Evolutionary conservation across 2,888 invertebrate species (phyloP), one percentile per base, ranked within the genome.

Genomic region (Heliconius cydno): DNA sequence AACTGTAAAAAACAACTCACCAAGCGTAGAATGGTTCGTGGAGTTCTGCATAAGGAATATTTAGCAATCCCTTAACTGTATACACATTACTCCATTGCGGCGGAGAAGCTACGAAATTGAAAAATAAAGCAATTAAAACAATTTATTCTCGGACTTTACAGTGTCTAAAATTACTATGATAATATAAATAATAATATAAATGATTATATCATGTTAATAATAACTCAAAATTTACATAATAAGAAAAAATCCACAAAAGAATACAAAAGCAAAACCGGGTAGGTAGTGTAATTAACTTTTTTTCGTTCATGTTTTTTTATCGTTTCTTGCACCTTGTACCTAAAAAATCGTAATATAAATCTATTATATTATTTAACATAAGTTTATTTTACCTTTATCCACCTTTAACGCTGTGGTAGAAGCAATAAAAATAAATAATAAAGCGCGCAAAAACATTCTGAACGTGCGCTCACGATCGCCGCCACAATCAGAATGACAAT

Each of bases 21-120:
- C 98, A 99, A 22, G 98, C 98, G 87, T 96, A 97, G 89, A 99
- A 98, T 0, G 99, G 98, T 90, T 99, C 99, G 38, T 96, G 96
- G 74, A 99, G 96, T 94, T 99, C 99, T 0, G 99, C 99, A 93
- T 99, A 99, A 0, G 99, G 99, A 84, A 99, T 98, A 84, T 96
- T 96, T 41, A 99, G 92, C 6, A 96, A 95, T 6, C 98, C 98
- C 87, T 97, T 97, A 0, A 97, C 97, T 0, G 97, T 96, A 88
- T 98, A 98, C 0, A 96, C 96, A 0, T 95, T 88, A 86, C 96
- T 97, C 96, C 98, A 98, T 90, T 93, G 92, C 25, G 97, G 97
- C 2, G 95, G 92, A 12, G 87, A 67, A 65, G 90, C 94, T 94
- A 84, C 67, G 74, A 76, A 80, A 83, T 76, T 66, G 25, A 74